phyloP scores from a whole-genome alignment of 1,140 invertebrate species.

The Rhyzopertha dominica region DNA sequence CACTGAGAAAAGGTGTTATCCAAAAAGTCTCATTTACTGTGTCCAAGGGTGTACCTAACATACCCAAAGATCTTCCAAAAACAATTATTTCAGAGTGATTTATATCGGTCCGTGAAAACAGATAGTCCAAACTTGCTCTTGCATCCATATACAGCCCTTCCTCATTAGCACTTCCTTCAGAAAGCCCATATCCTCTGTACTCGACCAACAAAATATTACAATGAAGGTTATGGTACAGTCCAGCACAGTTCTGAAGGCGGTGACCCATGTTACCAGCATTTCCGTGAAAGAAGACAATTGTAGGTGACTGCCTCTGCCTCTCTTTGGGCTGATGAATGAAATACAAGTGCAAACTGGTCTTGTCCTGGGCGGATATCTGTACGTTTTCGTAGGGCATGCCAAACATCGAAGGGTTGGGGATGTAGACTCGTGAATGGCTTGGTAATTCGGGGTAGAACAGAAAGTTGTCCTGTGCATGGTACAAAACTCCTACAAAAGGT shows the following conservation, averaged over 20 bases:
- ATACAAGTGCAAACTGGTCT: constrained; percentile 77
- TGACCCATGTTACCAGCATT: constrained; percentile 97
- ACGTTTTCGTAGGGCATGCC: constrained; percentile 82
- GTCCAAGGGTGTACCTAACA: too few relatives aligned
- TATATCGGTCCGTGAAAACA: constrained; percentile 73
- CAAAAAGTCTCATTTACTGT: too few relatives aligned
- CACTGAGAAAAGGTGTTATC: too few relatives aligned
- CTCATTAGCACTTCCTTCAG: constrained; percentile 82
- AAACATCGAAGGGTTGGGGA: constrained; percentile 76
- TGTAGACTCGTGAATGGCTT: constrained; percentile 77
- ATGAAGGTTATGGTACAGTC: constrained; percentile 71
- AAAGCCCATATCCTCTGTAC: constrained; percentile 92
- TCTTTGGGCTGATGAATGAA: constrained; percentile 75
- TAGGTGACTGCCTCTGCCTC: constrained; percentile 61
- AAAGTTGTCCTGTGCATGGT: constrained; percentile 78
- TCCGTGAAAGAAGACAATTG: constrained; percentile 88
- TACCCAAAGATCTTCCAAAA: constrained; percentile 90
- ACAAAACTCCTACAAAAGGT: constrained; percentile 63
- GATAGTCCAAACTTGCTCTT: constrained; percentile 78
- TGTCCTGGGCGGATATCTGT: constrained; percentile 71
- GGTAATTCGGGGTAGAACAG: constrained; percentile 87
- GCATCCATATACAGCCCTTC: constrained; percentile 84
- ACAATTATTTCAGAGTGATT: constrained; percentile 80
- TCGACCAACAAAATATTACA: constrained; percentile 89
- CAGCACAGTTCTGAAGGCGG: constrained; percentile 70